phyloP scores from a whole-genome alignment of 2,113 vertebrate species.

The Phylloscopus trochilus region DNA sequence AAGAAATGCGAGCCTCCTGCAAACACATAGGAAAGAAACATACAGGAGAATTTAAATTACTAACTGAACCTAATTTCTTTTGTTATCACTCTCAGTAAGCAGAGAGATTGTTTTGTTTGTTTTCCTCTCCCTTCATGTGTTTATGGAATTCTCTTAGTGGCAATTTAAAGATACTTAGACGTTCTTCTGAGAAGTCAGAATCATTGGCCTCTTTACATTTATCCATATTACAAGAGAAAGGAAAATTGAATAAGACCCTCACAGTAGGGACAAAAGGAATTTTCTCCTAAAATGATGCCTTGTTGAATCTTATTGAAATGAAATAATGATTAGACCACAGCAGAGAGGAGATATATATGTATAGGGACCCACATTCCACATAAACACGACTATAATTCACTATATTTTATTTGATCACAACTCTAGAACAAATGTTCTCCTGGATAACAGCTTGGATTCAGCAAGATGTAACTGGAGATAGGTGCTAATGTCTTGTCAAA shows the following conservation, averaged over 20 bases:
- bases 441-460: slow-evolving; percentile 16
- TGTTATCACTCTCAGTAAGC: background rate
- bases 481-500: slow-evolving; percentile 45
- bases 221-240: background rate
- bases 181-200: background rate
- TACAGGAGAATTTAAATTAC: background rate
- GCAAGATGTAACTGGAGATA: slow-evolving; percentile 18
- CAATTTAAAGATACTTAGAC: background rate
- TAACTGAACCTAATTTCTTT: slow-evolving; percentile 20
- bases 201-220: background rate
- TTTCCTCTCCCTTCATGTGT: background rate
- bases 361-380: background rate
- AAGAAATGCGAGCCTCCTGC: slow-evolving; percentile 12
- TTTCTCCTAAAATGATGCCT: background rate
- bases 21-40: background rate
- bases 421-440: background rate
- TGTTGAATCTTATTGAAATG: background rate
- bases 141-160: background rate
- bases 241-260: background rate
- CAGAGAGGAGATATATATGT: background rate
- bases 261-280: background rate
- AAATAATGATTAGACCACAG: background rate
- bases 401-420: slow-evolving; percentile 13
- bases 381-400: background rate
- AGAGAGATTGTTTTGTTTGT: background rate